Base-by-base conservation (phyloP, 2,113 vertebrate genomes). In the Lepidiolamprologus cunningtoni region DNA sequence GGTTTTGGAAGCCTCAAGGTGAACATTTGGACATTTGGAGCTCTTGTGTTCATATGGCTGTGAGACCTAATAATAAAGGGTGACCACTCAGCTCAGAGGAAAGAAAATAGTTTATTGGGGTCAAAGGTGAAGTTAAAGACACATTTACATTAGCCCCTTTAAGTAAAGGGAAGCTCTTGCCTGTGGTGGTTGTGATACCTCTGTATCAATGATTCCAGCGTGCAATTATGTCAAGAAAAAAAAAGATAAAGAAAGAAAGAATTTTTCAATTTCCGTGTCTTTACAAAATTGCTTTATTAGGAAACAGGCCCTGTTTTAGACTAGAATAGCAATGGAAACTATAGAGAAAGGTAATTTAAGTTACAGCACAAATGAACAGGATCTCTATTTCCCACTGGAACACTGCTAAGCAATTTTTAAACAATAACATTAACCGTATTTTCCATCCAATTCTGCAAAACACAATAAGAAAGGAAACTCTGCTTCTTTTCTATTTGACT, bases 381-480 rank as follows among this genome's bases (percentile, higher is more conserved):
- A 88, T 79, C 84, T 87, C 10, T 52, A 52, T 47, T 82, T 80
- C 87, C 85, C 52, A 58, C 14, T 23, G 85, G 57, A 88, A 83
- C 63, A 4, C 47, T 80, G 23, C 73, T 9, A 54, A 82, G 16
- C 26, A 58, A 40, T 58, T 84, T 84, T 52, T 76, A 83, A 91
- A 88, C 85, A 86, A 86, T 73, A 40, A 21, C 71, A 58, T 68
- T 88, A 87, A 84, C 91, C 86, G 81, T 55, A 86, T 87, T 82
- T 91, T 89, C 80, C 87, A 84, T 42, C 79, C 76, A 82, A 80
- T 79, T 40, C 55, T 21, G 31, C 9, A 53, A 21, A 80, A 87
- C 89, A 94, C 85, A 94, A 92, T 92, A 93, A 92, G 93, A 92
- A 92, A 91, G 87, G 81, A 94, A 92, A 82, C 76, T 84, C 82